Base-by-base conservation (phyloP, 2,113 vertebrate species). In the Parus major region DNA sequence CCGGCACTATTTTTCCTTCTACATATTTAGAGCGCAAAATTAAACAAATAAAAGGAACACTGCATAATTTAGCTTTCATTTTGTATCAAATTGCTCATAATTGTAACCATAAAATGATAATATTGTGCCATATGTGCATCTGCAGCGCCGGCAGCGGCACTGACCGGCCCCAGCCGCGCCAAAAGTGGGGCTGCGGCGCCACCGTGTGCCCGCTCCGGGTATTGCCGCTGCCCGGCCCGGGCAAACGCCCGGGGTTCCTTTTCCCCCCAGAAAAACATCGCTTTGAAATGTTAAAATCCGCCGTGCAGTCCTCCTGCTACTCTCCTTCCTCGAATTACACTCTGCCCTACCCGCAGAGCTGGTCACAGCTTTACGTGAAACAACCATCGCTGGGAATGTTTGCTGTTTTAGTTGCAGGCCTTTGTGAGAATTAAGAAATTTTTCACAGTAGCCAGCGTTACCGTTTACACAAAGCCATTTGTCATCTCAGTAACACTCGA, bases 71-170 rank as follows among this genome's bases (percentile, higher is more conserved):
- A 98, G 95, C 97, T 98, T 97, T 98, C 94, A 60, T 97, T 98
- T 98, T 95, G 93, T 96, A 98, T 97, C 96, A 98, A 98, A 98
- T 97, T 98, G 97, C 97, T 98, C 97, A 97, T 98, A 98, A 98
- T 97, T 97, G 97, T 97, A 97, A 98, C 97, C 96, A 98, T 98
- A 98, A 98, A 98, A 98, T 88, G 97, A 97, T 97, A 97, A 98
- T 98, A 97, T 85, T 93, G 97, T 94, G 93, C 97, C 98, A 97
- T 98, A 98, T 97, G 97, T 97, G 97, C 96, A 96, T 96, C 97
- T 87, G 95, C 93, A 97, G 97, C 95, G 92, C 85, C 76, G 92
- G 93, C 95, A 92, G 96, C 94, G 91, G 95, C 89, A 66, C 79
- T 93, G 98, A 97, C 97, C 98, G 98, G 95, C 47, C 49, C 17